Conservation (phyloP, 2,113 vertebrate genomes). For the Dicentrarchus labrax region DNA sequence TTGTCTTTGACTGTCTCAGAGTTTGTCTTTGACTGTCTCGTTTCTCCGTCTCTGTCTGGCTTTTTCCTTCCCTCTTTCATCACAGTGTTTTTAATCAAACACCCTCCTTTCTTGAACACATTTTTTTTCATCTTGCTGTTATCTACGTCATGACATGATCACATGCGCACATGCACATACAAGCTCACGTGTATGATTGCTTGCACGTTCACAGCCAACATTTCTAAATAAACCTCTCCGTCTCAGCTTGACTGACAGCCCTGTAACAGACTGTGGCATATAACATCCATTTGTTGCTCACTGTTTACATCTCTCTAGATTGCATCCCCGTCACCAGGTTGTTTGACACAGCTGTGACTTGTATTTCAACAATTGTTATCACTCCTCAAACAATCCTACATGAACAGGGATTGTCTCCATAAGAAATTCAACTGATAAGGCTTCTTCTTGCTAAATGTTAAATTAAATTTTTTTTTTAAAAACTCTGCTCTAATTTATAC, state of each 20-base stretch:
- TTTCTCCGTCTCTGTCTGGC: constrained; percentile 18
- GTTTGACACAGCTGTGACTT: constrained; percentile 33
- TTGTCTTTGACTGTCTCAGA: constrained; percentile 21
- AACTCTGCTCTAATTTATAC: not conserved
- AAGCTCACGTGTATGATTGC: constrained; percentile 3
- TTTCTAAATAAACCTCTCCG: constrained; percentile 31
- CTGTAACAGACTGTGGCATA: constrained; percentile 44
- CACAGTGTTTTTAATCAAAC: constrained; percentile 9
- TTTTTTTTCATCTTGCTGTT: not conserved
- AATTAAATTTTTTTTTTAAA: too few species aligned
- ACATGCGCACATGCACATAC: not conserved
- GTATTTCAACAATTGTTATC: constrained; percentile 28
- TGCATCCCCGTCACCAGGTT: constrained; percentile 45
- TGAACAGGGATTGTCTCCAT: not conserved
- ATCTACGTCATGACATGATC: not conserved
- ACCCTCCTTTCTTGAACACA: not conserved
- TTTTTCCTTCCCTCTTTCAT: constrained; percentile 15
- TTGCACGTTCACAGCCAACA: constrained; percentile 28
- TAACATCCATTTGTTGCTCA: constrained; percentile 42
- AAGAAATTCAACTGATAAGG: not conserved
- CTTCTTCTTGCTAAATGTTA: not conserved
- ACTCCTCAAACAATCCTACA: constrained; percentile 15
- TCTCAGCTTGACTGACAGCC: constrained; percentile 55
- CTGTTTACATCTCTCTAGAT: constrained; percentile 51
- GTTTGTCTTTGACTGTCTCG: constrained; percentile 18